Evolutionary conservation across 1,140 invertebrate species (phyloP).

Genomic region (Berghia stephanieae): DNA sequence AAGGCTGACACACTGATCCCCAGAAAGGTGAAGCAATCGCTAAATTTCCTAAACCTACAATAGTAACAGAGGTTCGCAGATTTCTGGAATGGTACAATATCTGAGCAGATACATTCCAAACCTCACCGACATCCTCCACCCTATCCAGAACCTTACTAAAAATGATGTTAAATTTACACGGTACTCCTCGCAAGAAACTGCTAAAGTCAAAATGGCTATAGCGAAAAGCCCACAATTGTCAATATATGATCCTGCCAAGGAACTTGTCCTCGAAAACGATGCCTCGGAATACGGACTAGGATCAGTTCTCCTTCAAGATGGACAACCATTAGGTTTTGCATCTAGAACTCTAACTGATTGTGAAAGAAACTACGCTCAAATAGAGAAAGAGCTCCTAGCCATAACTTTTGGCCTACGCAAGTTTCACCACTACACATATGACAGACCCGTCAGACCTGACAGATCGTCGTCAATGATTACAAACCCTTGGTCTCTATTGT

Average conservation of each 20-base stretch:
- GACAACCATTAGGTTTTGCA: slow-evolving; percentile 62
- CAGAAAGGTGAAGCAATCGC: slow-evolving; percentile 33
- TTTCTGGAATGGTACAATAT: slow-evolving; percentile 63
- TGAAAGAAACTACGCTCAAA: slow-evolving; percentile 64
- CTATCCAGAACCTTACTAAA: slow-evolving; percentile 36
- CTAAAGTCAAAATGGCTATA: slow-evolving; percentile 14
- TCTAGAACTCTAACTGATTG: slow-evolving; percentile 55
- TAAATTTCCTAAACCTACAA: slow-evolving; percentile 29
- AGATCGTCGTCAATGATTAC: slow-evolving; percentile 38
- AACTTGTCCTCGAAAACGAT: too few relatives aligned
- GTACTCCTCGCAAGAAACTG: too few relatives aligned
- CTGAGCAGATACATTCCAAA: slow-evolving; percentile 55
- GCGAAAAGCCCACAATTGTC: slow-evolving; percentile 4
- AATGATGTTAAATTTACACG: slow-evolving; percentile 34
- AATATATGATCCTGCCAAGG: not conserved
- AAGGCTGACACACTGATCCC: slow-evolving; percentile 33
- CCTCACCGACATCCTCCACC: slow-evolving; percentile 51
- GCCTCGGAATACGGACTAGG: slow-evolving; percentile 24
- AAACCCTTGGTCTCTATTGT: slow-evolving; percentile 38
- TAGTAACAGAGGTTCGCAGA: slow-evolving; percentile 29
- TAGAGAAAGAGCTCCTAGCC: slow-evolving; percentile 67
- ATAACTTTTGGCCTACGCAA: slow-evolving; percentile 58
- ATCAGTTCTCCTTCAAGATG: not conserved
- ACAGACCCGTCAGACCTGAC: too few relatives aligned
- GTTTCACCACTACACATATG: slow-evolving; percentile 66